A percentile compares a stretch with the other conserved stretches of the same genome.
phyloP scores from a whole-genome alignment of 64 coral and sea anemone genomes.

The Montipora cactus region DNA sequence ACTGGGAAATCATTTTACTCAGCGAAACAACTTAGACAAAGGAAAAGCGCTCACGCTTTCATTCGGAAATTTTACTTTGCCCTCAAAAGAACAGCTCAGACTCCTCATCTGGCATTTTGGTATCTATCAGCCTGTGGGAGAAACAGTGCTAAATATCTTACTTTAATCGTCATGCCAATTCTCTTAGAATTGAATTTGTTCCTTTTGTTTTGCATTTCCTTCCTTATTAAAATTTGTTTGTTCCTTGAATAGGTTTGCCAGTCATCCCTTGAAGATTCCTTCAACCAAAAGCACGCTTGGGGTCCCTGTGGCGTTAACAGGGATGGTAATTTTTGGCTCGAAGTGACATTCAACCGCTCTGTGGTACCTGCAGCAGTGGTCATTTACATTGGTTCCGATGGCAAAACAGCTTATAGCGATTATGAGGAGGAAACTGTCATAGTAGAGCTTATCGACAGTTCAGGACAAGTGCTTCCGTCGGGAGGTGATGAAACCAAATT shows the following conservation, averaged over 20 bases:
- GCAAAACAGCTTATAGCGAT: slow-evolving; percentile 5
- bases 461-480: slow-evolving; percentile 21
- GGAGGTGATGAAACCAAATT: slow-evolving; percentile 53
- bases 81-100: no score
- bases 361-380: slow-evolving; percentile 85
- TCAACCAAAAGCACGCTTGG: slow-evolving; percentile 31
- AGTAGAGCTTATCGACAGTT: slow-evolving; percentile 30
- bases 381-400: slow-evolving; percentile 82
- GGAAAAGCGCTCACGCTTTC: no score
- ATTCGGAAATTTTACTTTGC: no score
- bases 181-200: no score
- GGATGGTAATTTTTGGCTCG: slow-evolving; percentile 76
- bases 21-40: no score
- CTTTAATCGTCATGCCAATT: no score
- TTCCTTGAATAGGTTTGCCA: slow-evolving; percentile 73
- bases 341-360: slow-evolving; percentile 79
- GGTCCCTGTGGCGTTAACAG: slow-evolving; percentile 34
- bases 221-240: neutral
- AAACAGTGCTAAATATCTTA: no score
- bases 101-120: no score
- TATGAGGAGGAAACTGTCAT: neutral
- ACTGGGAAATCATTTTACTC: no score
- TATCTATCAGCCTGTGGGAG: no score
- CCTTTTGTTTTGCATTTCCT: neutral
- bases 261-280: neutral